Evolutionary conservation across 23 tunicate species (phyloP).

Genomic region (Pegea sp.): DNA sequence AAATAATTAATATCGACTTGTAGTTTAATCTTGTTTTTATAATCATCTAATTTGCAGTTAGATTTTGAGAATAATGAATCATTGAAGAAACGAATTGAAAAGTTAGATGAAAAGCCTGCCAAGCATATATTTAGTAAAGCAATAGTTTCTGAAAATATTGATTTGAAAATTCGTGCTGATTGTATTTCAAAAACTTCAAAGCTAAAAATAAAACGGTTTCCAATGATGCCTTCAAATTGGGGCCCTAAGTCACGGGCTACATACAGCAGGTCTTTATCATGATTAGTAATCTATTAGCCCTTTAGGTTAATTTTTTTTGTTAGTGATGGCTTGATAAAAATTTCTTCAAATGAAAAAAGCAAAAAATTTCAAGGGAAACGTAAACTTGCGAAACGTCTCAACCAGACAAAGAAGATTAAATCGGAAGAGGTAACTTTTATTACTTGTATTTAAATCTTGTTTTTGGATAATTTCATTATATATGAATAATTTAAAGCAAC

Average conservation of each 20-base stretch:
- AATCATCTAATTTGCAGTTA: background rate
- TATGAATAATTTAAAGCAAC: too few species aligned
- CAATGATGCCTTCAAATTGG: conserved; percentile 73
- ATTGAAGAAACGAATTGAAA: too few species aligned
- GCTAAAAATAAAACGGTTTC: conserved; percentile 34
- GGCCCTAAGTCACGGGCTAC: conserved; percentile 94
- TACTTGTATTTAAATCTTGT: too few species aligned
- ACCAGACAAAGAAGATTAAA: too few species aligned
- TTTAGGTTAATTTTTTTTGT: background rate
- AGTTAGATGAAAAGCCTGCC: too few species aligned
- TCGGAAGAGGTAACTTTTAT: too few species aligned
- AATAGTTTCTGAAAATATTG: background rate
- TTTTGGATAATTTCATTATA: too few species aligned
- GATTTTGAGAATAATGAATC: background rate
- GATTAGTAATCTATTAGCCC: background rate
- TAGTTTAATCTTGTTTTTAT: background rate
- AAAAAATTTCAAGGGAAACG: conserved; percentile 74
- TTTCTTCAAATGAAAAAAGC: conserved; percentile 52
- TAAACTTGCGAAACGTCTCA: conserved; percentile 8
- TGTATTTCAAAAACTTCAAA: conserved; percentile 7
- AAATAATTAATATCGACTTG: background rate
- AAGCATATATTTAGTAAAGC: too few species aligned
- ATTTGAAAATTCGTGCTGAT: conserved; percentile 1
- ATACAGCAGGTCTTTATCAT: conserved; percentile 18
- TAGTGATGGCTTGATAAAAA: conserved; percentile 22